phyloP scores from a whole-genome alignment of 2,888 invertebrate species.

The Plebejus anna region DNA sequence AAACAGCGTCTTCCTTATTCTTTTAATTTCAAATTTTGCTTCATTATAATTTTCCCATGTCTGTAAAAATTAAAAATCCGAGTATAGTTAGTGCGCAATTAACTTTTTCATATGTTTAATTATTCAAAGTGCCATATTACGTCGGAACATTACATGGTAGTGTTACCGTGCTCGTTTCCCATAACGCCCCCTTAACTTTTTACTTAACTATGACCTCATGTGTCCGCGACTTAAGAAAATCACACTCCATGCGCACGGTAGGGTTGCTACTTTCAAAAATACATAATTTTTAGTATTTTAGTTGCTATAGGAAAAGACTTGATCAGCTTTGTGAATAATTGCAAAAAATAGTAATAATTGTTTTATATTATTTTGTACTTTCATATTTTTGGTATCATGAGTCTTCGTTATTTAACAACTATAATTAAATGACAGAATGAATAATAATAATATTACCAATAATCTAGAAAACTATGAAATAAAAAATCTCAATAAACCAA shows the following conservation, averaged over 20 bases:
- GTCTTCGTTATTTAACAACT: neutral
- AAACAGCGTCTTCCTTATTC: neutral
- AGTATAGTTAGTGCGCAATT: conserved; percentile 41
- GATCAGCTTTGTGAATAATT: too few relatives aligned
- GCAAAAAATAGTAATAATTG: too few relatives aligned
- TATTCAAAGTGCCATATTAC: conserved; percentile 60
- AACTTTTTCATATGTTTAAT: conserved; percentile 53
- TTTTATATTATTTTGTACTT: too few relatives aligned
- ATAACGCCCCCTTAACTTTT: conserved; percentile 78
- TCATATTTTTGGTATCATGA: too few relatives aligned
- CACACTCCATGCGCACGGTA: conserved; percentile 65
- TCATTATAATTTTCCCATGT: conserved; percentile 34
- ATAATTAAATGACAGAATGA: neutral
- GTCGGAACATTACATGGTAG: conserved; percentile 62
- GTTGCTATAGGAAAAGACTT: neutral
- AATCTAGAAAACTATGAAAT: neutral
- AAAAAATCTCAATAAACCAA: neutral
- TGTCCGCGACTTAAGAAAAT: conserved; percentile 79
- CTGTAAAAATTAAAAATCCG: conserved; percentile 35
- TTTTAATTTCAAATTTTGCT: neutral
- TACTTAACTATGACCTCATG: conserved; percentile 79
- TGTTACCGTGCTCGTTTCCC: conserved; percentile 79
- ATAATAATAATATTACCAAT: neutral
- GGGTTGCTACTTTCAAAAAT: conserved; percentile 49
- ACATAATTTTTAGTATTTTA: neutral